Conservation (phyloP, 2,113 vertebrate genomes). For the Bubo scandiacus region DNA sequence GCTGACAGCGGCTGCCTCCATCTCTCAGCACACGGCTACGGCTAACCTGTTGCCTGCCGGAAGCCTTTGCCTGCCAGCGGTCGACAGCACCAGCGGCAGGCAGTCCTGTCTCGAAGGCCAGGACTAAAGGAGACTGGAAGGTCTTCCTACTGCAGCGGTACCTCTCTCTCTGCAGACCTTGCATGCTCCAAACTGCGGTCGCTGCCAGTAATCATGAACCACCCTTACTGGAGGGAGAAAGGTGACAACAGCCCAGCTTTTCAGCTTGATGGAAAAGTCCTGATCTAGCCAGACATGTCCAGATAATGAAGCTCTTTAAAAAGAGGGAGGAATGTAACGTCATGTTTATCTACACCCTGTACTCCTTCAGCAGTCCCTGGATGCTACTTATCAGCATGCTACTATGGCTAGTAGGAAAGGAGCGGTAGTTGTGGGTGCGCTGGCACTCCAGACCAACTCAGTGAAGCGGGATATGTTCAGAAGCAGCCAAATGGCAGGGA, state of each 20-base stretch:
- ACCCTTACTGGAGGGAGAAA: not conserved
- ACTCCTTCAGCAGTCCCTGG: not conserved
- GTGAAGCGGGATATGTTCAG: not conserved
- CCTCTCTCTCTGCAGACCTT: not conserved
- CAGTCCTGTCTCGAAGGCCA: not conserved
- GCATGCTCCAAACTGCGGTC: not conserved
- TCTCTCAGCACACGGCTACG: not conserved
- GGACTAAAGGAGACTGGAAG: conserved; percentile 27
- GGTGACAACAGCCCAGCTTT: not conserved
- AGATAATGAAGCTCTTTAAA: not conserved
- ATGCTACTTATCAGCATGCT: not conserved
- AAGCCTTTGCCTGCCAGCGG: not conserved
- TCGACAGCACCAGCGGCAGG: not conserved
- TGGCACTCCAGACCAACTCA: conserved; percentile 5
- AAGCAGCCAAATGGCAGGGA: conserved; percentile 8
- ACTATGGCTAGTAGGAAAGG: not conserved
- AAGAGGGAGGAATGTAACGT: not conserved
- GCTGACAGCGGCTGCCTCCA: not conserved
- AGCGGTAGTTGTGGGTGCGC: not conserved
- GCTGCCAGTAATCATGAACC: not conserved
- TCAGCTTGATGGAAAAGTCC: not conserved
- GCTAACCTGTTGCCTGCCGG: conserved; percentile 71
- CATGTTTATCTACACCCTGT: not conserved
- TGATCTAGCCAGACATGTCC: not conserved
- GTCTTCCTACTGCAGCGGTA: not conserved